These are phyloP conservation scores for Ophion costatus DNA, from an alignment of 2,888 invertebrate genomes.

Conservation along the genomic window DNA sequence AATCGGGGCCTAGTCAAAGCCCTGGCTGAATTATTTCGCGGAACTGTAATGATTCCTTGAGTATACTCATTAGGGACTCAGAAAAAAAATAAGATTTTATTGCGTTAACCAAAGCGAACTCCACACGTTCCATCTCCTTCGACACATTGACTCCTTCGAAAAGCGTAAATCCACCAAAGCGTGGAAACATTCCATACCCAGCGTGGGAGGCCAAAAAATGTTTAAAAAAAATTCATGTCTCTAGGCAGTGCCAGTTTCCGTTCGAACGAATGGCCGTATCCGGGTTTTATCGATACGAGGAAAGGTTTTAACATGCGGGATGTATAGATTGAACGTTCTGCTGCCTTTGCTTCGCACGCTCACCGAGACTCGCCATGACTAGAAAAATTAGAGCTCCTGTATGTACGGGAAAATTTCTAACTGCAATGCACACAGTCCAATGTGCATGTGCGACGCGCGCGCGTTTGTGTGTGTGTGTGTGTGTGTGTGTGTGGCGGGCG, in stretches of 20 bases:
- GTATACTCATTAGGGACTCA: too few relatives aligned
- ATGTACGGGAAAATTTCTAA: constrained; percentile 22
- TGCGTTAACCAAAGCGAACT: too few relatives aligned
- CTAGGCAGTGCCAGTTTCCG: background rate
- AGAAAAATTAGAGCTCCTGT: constrained; percentile 20
- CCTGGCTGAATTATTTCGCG: too few relatives aligned
- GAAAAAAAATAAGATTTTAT: too few relatives aligned
- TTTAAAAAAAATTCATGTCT: too few relatives aligned
- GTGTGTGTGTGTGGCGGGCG: background rate
- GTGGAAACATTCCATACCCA: too few relatives aligned
- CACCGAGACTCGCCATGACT: constrained; percentile 37
- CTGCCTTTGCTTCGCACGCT: background rate
- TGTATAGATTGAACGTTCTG: constrained; percentile 18
- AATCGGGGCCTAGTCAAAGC: too few relatives aligned
- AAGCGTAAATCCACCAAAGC: too few relatives aligned
- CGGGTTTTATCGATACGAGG: constrained; percentile 44
- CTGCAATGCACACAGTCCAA: background rate
- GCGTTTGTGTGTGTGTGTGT: background rate
- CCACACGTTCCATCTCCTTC: too few relatives aligned
- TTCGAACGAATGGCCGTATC: constrained; percentile 7
- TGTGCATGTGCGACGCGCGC: background rate
- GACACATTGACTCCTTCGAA: too few relatives aligned
- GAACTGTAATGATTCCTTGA: too few relatives aligned
- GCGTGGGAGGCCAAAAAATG: too few relatives aligned
- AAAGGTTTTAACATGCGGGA: constrained; percentile 16